phyloP scores from a whole-genome alignment of 2,113 vertebrate species.

The Lepisosteus osseus region DNA sequence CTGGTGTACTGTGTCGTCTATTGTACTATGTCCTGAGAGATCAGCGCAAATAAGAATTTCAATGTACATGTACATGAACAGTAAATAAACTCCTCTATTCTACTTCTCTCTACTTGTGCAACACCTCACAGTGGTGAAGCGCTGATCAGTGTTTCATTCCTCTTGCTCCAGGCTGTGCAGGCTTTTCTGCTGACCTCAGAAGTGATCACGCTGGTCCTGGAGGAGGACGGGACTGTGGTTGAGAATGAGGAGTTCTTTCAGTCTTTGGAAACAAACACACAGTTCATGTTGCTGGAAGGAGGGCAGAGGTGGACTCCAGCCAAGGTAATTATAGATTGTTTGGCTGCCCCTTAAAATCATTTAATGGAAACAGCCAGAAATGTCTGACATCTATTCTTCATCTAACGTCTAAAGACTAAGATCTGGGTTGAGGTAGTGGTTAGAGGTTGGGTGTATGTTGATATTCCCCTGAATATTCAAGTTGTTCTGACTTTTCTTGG shows the following conservation, averaged over 20 bases:
- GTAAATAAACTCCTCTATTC: neutral
- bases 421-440: too few relatives aligned
- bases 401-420: too few relatives aligned
- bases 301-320: slow-evolving; percentile 74
- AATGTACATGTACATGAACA: neutral
- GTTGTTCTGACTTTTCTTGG: too few relatives aligned
- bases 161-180: slow-evolving; percentile 56
- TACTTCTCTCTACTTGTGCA: neutral
- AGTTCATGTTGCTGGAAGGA: slow-evolving; percentile 73
- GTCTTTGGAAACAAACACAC: slow-evolving; percentile 66
- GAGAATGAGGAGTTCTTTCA: slow-evolving; percentile 81
- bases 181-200: slow-evolving; percentile 62
- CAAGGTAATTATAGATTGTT: slow-evolving; percentile 26
- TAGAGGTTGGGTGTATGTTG: too few relatives aligned
- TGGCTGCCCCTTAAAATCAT: too few relatives aligned
- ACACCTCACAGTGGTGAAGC: neutral
- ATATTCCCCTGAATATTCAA: too few relatives aligned
- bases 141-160: neutral
- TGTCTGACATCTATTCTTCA: too few relatives aligned
- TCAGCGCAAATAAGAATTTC: too few relatives aligned
- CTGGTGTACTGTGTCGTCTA: neutral
- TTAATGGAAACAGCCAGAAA: too few relatives aligned
- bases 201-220: slow-evolving; percentile 73
- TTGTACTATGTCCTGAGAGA: neutral
- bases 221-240: slow-evolving; percentile 83